Evolutionary conservation across 2,113 vertebrate species (phyloP), one percentile per base, ranked within the genome.

Genomic region (Phocoena sinus): DNA sequence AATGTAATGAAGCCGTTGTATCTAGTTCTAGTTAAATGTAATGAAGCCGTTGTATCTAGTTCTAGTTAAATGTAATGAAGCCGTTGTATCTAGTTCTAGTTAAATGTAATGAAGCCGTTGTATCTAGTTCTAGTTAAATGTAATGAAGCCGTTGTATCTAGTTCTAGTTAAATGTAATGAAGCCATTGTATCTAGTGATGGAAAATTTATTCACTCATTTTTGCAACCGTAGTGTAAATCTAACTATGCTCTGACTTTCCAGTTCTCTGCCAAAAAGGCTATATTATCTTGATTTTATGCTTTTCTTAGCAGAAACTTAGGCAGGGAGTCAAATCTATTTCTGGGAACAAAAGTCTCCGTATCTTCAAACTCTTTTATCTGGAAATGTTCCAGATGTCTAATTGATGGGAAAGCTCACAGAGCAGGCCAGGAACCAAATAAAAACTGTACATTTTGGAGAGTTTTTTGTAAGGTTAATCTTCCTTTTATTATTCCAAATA

Each of bases 321-420:
- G 93, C 85, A 88, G 31, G 67, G 82, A 93, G 62, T 96, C 96
- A 95, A 88, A 58, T 88, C 91, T 96, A 12, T 97, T 93, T 86
- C 95, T 98, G 91, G 91, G 77, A 98, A 96, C 71, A 86, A 86
- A 82, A 86, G 82, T 88, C 67, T 89, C 89, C 41, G 56, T 68
- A 56, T 84, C 95, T 95, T 96, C 63, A 85, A 85, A 87, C n/a
- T 77, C 60, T 70, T 33, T 71, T 86, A 68, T 74, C 79, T 91
- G 92, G 79, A 86, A 89, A 28, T 79, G 36, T 63, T 91, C 89
- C 81, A 89, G 62, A 93, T 84, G 41, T 94, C 44, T 96, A 62
- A 77, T 38, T 85, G 44, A 80, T 96, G 82, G 89, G 85, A 95
- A 96, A 83, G 84, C 41, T 91, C 41, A 26, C 31, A 67, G 77